Conservation (phyloP, 2,113 vertebrate species). For the Philantomba maxwellii region DNA sequence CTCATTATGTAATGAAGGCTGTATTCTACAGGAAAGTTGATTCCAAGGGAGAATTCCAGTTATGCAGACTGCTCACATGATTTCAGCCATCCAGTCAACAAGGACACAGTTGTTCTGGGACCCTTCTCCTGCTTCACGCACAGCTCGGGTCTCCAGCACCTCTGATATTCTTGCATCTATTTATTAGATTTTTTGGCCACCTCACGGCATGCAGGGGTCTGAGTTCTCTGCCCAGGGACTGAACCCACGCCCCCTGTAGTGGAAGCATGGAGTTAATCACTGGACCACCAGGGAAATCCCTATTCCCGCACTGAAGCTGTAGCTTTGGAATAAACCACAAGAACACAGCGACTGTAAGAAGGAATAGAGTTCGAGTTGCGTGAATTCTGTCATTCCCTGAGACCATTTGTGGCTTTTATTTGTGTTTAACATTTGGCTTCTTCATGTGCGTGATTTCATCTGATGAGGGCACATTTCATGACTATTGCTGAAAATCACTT, state of each 20-base stretch:
- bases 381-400: not conserved
- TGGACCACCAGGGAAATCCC: not conserved
- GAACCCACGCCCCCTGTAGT: rapidly evolving
- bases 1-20: not conserved
- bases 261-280: not conserved
- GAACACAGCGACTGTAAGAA: not conserved
- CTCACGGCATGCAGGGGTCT: not conserved
- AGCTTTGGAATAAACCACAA: not conserved
- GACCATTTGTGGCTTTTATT: not conserved
- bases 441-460: not conserved
- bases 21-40: not conserved
- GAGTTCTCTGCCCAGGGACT: not conserved
- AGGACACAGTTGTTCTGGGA: not conserved
- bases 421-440: not conserved
- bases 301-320: not conserved
- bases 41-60: not conserved
- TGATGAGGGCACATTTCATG: not conserved
- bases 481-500: not conserved
- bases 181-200: not conserved
- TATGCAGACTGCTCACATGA: not conserved
- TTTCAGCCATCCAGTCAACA: not conserved
- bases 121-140: not conserved
- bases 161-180: not conserved
- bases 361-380: not conserved
- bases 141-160: rapidly evolving